Conservation (phyloP, 2,888 invertebrate species). For the Drosophila percnosoma region DNA sequence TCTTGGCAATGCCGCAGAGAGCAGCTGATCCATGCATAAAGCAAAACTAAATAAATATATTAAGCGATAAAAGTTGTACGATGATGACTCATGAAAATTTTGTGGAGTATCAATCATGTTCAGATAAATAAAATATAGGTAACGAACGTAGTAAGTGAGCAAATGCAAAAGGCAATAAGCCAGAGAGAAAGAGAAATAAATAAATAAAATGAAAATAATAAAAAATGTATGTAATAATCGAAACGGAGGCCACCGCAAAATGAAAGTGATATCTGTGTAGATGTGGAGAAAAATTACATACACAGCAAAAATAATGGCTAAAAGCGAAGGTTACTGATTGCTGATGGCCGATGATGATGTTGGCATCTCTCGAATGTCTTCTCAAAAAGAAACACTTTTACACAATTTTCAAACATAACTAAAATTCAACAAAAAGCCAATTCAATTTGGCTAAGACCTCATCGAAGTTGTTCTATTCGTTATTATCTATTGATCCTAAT, state of each 20-base stretch:
- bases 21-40: conserved; percentile 58
- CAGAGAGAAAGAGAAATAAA: conserved; percentile 20
- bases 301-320: conserved; percentile 41
- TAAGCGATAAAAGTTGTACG: conserved; percentile 30
- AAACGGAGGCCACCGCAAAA: conserved; percentile 43
- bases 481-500: background rate
- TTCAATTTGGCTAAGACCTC: background rate
- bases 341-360: conserved; percentile 23
- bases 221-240: conserved; percentile 14
- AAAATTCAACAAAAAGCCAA: background rate
- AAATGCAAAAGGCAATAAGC: conserved; percentile 21
- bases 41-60: conserved; percentile 39
- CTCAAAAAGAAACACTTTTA: conserved; percentile 42
- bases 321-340: conserved; percentile 24
- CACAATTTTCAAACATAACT: conserved; percentile 25
- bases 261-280: conserved; percentile 66
- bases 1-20: conserved; percentile 50
- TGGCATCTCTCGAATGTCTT: conserved; percentile 17
- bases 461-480: background rate
- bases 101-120: conserved; percentile 12
- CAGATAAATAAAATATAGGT: conserved; percentile 36
- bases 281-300: conserved; percentile 56
- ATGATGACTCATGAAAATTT: conserved; percentile 50
- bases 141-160: conserved; percentile 25
- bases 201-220: conserved; percentile 16